phyloP scores from a whole-genome alignment of 1,140 invertebrate genomes.

The Papilio glaucus region DNA sequence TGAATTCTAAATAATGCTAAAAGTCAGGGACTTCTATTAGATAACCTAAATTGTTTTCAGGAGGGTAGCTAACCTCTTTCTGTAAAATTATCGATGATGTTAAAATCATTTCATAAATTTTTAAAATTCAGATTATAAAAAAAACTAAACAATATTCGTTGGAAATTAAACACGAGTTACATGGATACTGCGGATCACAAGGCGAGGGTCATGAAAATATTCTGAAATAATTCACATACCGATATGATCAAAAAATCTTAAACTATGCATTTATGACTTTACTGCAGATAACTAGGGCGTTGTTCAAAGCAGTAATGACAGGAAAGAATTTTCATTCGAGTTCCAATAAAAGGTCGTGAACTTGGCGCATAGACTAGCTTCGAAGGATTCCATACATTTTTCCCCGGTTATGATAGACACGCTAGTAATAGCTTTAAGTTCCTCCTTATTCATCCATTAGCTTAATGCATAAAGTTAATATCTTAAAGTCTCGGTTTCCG shows the following conservation, averaged over 20 bases:
- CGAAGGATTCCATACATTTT: conserved; percentile 1
- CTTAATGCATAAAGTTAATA: too few relatives aligned
- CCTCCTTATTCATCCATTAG: too few relatives aligned
- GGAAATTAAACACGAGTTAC: too few relatives aligned
- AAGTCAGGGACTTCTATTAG: not conserved
- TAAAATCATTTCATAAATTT: too few relatives aligned
- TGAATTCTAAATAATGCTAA: not conserved
- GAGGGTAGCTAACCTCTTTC: not conserved
- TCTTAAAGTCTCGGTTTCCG: too few relatives aligned
- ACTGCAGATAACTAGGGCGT: conserved; percentile 43
- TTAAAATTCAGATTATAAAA: too few relatives aligned
- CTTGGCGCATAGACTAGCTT: not conserved
- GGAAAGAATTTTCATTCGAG: conserved; percentile 74
- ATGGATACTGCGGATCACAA: too few relatives aligned
- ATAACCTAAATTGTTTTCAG: not conserved
- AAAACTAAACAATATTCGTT: too few relatives aligned
- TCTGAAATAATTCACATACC: too few relatives aligned
- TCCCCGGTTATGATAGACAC: conserved; percentile 1
- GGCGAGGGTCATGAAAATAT: too few relatives aligned
- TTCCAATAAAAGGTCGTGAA: conserved; percentile 32
- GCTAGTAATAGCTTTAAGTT: not conserved
- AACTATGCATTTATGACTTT: conserved; percentile 37
- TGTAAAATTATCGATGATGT: too few relatives aligned
- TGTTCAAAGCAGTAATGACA: conserved; percentile 67
- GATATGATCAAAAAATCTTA: not conserved